phyloP scores from a whole-genome alignment of 2,113 vertebrate species.

The Lycocorax pyrrhopterus region DNA sequence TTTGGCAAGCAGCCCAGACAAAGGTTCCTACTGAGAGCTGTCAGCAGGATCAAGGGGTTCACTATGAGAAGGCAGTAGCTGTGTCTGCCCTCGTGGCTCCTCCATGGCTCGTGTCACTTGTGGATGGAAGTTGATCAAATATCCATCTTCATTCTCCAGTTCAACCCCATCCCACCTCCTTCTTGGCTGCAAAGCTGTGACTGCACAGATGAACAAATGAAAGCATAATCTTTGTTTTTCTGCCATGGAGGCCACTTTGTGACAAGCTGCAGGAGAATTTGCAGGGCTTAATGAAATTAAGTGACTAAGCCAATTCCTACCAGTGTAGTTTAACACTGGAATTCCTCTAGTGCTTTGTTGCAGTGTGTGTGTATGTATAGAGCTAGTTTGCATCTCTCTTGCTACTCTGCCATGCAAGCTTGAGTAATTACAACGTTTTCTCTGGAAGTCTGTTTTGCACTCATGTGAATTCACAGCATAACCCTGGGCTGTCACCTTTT shows the following conservation, averaged over 20 bases:
- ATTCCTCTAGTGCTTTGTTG: not conserved
- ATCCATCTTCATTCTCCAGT: not conserved
- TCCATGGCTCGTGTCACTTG: conserved; percentile 26
- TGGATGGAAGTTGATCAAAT: conserved; percentile 48
- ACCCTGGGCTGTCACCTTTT: not conserved
- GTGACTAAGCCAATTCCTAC: not conserved
- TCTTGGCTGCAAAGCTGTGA: not conserved
- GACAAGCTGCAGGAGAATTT: not conserved
- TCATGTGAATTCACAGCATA: not conserved
- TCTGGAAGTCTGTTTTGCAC: not conserved
- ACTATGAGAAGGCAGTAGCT: conserved; percentile 34
- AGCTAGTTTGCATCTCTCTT: not conserved
- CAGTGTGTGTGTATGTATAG: not conserved
- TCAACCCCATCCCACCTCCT: not conserved
- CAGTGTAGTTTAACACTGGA: not conserved
- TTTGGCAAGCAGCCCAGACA: conserved; percentile 55
- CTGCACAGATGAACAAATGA: not conserved
- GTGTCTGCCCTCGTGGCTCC: conserved; percentile 48
- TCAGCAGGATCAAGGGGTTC: conserved; percentile 61
- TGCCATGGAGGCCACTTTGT: not conserved
- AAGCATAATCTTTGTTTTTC: not conserved
- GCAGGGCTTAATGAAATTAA: not conserved
- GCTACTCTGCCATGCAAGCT: not conserved
- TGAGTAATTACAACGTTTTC: not conserved
- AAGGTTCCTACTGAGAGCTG: conserved; percentile 62